Base-by-base conservation (phyloP, 2,113 vertebrate genomes). In the Raphicerus campestris region DNA sequence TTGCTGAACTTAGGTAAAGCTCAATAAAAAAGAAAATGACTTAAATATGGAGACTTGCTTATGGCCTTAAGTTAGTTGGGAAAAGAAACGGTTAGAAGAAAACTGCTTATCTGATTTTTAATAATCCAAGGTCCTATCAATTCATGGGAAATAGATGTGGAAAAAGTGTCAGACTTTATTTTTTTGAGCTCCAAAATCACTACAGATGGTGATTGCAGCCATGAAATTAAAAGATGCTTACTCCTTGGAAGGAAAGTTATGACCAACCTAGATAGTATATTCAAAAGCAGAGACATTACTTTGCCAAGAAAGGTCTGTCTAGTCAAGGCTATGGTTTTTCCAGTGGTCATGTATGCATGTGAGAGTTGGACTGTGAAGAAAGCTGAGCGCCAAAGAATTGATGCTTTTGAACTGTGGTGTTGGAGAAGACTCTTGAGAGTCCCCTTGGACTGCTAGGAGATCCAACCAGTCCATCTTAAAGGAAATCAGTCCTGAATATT, bases 341-440 rank as follows among this genome's bases (percentile, higher is more conserved):
- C 63, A 10, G 16, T 66, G 32, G 63, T 66, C 63, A 35, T 35
- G 63, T 10, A 35, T 19, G 63, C 8, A 20, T 35, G 4, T 66
- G 32, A 66, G 32, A 35, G 63, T 5, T 66, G 63, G 17, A 35
- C 63, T 2, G 4, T 66, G 4, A 35, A 66, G 63, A 66, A 35
- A 5, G 9, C 17, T 35, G 63, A 66, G 4, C 0, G 0, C 63
- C 0, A 0, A 66, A 66, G 8, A 66, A 66, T 20, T 19, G 32
- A 66, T 35, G 17, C 63, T 66, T 66, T 66, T 66, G 32, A 66
- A 35, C 17, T 66, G 63, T 35, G 63, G 7, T 35, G 32, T 66
- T n/a, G 32, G 8, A 66, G 63, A 35, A 66, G 63, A 66, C 63
- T 35, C 17, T 66, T 66, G 63, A 35, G 63, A 66, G 32, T 35